Evolutionary conservation across 2,888 invertebrate species (phyloP), one percentile per base, ranked within the genome.

Genomic region (Cactoblastis cactorum): DNA sequence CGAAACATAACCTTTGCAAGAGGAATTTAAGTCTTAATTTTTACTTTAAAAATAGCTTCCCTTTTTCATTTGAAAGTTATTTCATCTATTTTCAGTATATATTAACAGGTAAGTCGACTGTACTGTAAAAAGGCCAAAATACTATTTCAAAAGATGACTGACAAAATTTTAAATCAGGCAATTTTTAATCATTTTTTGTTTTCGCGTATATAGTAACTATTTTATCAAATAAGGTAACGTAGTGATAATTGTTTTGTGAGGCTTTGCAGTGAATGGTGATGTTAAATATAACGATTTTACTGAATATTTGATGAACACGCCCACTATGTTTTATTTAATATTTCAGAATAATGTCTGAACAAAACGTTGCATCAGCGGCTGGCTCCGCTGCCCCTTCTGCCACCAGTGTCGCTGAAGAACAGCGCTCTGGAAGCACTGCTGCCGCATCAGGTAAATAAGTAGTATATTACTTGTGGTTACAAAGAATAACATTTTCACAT

Each of bases 281-380:
- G n/a, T n/a, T n/a, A n/a, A n/a, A n/a, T n/a, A n/a, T n/a, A n/a
- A n/a, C n/a, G n/a, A n/a, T n/a, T n/a, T n/a, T n/a, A n/a, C n/a
- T n/a, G n/a, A n/a, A n/a, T n/a, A n/a, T n/a, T n/a, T n/a, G n/a
- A n/a, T n/a, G n/a, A n/a, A n/a, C n/a, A n/a, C n/a, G n/a, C n/a
- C n/a, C n/a, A n/a, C n/a, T n/a, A n/a, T n/a, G n/a, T n/a, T n/a
- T n/a, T n/a, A n/a, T n/a, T n/a, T n/a, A n/a, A 12, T 51, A 5
- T 56, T 47, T 0, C 56, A 71, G 72, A 41, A 71, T 34, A 41
- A 84, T 85, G 86, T 86, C 86, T 39, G 81, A 81, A 8, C 71
- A 71, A 45, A 72, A 71, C 53, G 71, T 83, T 41, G 74, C 55
- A 32, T 67, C 74, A n/a, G 73, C 67, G 1, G 67, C 71, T 0